Evolutionary conservation across 2,888 invertebrate genomes (phyloP).

Genomic region (Dorcus parallelipipedus): DNA sequence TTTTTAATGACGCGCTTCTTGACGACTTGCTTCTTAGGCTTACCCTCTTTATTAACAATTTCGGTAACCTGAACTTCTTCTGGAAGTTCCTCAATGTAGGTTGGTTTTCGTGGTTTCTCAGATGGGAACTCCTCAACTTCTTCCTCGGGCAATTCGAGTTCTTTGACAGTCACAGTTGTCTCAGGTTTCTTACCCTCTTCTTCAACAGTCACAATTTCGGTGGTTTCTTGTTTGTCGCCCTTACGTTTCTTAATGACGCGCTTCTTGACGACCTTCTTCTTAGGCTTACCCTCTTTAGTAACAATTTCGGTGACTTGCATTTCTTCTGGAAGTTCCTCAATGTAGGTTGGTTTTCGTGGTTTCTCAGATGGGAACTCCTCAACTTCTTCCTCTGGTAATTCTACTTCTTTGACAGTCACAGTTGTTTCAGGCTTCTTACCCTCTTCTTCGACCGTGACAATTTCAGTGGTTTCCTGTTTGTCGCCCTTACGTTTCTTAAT

Average conservation of each 20-base stretch:
- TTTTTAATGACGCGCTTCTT: slow-evolving; percentile 43
- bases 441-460: slow-evolving; percentile 43
- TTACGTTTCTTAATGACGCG: slow-evolving; percentile 38
- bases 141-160: slow-evolving; percentile 26
- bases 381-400: slow-evolving; percentile 23
- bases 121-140: slow-evolving; percentile 7
- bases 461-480: slow-evolving; percentile 39
- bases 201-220: slow-evolving; percentile 29
- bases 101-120: slow-evolving; percentile 25
- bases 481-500: slow-evolving; percentile 38
- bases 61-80: slow-evolving; percentile 34
- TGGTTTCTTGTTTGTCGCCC: slow-evolving; percentile 39
- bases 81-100: slow-evolving; percentile 33
- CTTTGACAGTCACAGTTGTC: slow-evolving; percentile 34
- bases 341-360: slow-evolving; percentile 2
- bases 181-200: slow-evolving; percentile 37
- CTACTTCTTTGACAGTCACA: slow-evolving; percentile 23
- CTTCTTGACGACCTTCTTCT: slow-evolving; percentile 37
- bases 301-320: slow-evolving; percentile 28
- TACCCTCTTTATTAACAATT: slow-evolving; percentile 26
- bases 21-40: slow-evolving; percentile 33
- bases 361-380: neutral
- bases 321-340: slow-evolving; percentile 34
- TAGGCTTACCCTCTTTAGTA: slow-evolving; percentile 30
- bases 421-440: slow-evolving; percentile 24